phyloP scores from a whole-genome alignment of 2,888 invertebrate species.

The Melanostoma mellinum region DNA sequence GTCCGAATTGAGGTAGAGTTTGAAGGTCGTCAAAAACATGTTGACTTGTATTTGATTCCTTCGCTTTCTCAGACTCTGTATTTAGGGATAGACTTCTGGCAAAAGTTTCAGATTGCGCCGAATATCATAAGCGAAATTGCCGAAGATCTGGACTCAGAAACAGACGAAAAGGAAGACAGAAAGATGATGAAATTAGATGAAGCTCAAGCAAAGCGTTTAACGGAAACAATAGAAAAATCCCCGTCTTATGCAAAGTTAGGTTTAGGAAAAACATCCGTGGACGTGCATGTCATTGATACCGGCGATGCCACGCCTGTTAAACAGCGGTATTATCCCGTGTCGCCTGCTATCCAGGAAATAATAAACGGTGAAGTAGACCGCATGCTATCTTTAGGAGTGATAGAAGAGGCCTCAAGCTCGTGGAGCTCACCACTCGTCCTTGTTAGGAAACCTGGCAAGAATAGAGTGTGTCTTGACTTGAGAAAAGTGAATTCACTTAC shows the following conservation, averaged over 20 bases:
- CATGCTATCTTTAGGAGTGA: constrained; percentile 75
- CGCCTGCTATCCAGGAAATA: constrained; percentile 60
- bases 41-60: neutral
- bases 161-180: neutral
- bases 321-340: constrained; percentile 63
- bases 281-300: constrained; percentile 37
- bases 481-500: constrained; percentile 75
- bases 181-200: neutral
- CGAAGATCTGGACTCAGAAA: neutral
- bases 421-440: constrained; percentile 76
- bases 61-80: neutral
- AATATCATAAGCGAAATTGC: constrained; percentile 6
- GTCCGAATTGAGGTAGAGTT: neutral
- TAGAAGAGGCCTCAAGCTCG: constrained; percentile 75
- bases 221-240: neutral
- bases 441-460: constrained; percentile 74
- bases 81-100: constrained; percentile 11
- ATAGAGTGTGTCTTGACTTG: constrained; percentile 75
- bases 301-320: constrained; percentile 58
- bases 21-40: neutral
- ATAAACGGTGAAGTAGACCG: constrained; percentile 74
- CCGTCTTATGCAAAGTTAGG: constrained; percentile 1
- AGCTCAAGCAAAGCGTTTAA: neutral
- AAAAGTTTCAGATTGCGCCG: constrained; percentile 8
- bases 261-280: constrained; percentile 18